phyloP scores from a whole-genome alignment of 2,113 vertebrate species.

The Stegastes partitus region DNA sequence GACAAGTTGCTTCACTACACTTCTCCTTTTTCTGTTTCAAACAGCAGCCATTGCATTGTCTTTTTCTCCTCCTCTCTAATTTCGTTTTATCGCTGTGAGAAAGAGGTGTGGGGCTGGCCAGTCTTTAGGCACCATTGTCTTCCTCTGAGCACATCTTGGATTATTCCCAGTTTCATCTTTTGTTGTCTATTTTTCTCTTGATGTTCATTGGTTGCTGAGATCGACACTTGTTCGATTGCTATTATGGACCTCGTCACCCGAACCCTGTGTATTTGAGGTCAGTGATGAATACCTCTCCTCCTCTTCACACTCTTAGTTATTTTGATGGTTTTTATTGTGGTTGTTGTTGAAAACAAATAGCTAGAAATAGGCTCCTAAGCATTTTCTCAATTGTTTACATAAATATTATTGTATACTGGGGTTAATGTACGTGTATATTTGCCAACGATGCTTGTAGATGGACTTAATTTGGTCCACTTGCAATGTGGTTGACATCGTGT shows the following conservation, averaged over 20 bases:
- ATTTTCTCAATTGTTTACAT: not conserved
- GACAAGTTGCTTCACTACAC: constrained; percentile 84
- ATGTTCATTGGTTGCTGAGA: constrained; percentile 63
- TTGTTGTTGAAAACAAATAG: not conserved
- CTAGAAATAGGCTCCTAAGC: not conserved
- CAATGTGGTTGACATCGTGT: not conserved
- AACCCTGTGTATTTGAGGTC: constrained; percentile 81
- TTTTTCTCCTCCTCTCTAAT: constrained; percentile 49
- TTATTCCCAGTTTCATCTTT: constrained; percentile 70
- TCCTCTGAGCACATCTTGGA: constrained; percentile 79
- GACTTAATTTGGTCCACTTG: too few species aligned
- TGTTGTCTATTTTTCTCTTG: constrained; percentile 55
- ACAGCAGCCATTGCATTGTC: constrained; percentile 79
- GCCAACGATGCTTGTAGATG: not conserved
- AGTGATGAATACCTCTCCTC: constrained; percentile 66
- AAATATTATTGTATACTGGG: not conserved
- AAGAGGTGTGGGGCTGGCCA: constrained; percentile 67
- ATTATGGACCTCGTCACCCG: constrained; percentile 82
- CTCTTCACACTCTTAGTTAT: constrained; percentile 3
- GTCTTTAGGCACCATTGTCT: constrained; percentile 61
- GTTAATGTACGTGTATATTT: not conserved
- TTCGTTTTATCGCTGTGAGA: constrained; percentile 72
- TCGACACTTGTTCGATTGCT: constrained; percentile 66
- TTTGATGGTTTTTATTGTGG: constrained; percentile 9
- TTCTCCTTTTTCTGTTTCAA: constrained; percentile 85